These are phyloP conservation scores for Erebia ligea DNA, from an alignment of 2,888 invertebrate genomes.

Conservation along the genomic window DNA sequence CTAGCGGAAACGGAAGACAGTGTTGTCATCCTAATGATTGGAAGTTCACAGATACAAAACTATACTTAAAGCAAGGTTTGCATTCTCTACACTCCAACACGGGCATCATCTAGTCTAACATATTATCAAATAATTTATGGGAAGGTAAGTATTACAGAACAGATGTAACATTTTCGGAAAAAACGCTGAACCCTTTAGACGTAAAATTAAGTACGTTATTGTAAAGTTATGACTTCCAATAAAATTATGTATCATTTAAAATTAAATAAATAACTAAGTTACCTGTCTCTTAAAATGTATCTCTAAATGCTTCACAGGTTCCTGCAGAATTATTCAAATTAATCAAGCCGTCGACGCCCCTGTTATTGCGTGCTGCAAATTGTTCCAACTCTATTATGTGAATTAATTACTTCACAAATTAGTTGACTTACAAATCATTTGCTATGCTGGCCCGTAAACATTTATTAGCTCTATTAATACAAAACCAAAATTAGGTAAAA, in stretches of 20 bases:
- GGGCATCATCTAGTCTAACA: no score
- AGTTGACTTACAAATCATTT: conserved; percentile 13
- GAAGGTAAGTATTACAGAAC: no score
- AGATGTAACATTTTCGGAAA: no score
- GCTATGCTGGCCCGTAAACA: background rate
- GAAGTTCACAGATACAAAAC: no score
- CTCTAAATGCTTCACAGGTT: conserved; percentile 4
- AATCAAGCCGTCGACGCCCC: conserved; percentile 13
- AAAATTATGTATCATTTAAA: background rate
- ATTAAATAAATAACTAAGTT: background rate
- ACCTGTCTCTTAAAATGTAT: background rate
- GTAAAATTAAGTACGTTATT: no score
- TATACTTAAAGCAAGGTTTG: no score
- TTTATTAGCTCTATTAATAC: background rate
- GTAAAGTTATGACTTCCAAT: no score
- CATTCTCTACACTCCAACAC: no score
- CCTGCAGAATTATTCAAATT: conserved; percentile 9
- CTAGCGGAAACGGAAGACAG: no score
- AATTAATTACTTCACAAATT: conserved; percentile 14
- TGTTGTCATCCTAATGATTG: no score
- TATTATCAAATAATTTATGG: no score
- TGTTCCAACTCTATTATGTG: conserved; percentile 9
- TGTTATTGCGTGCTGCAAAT: conserved; percentile 7
- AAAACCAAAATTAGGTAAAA: background rate
- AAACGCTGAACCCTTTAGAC: no score